Evolutionary conservation across 2,888 invertebrate genomes (phyloP).

Genomic region (Balanococcus diminutus): DNA sequence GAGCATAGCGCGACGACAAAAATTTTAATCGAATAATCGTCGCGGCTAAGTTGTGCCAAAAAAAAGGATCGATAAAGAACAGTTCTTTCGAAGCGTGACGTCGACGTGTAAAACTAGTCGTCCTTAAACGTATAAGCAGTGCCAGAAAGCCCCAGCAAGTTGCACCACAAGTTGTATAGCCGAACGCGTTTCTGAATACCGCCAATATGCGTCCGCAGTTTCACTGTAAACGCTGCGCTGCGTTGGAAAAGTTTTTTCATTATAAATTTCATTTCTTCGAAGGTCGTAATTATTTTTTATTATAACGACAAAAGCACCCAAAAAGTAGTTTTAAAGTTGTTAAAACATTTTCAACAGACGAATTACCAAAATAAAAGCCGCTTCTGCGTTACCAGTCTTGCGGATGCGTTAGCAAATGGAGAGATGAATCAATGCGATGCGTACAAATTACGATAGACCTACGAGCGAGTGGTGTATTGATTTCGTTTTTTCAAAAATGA

Average conservation of each 20-base stretch:
- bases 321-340: slow-evolving; percentile 18
- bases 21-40: slow-evolving; percentile 31
- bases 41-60: slow-evolving; percentile 9
- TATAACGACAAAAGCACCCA: slow-evolving; percentile 23
- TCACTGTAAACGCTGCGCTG: background rate
- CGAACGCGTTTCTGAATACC: slow-evolving; percentile 10
- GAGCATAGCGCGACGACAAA: background rate
- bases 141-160: slow-evolving; percentile 13
- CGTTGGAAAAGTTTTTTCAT: slow-evolving; percentile 21
- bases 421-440: background rate
- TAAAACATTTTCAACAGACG: slow-evolving; percentile 14
- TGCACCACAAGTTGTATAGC: slow-evolving; percentile 13
- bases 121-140: slow-evolving; percentile 10
- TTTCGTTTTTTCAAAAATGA: too few relatives aligned
- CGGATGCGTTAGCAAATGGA: background rate
- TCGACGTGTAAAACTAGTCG: slow-evolving; percentile 23
- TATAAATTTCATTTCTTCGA: slow-evolving; percentile 28
- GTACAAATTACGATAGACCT: background rate
- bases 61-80: slow-evolving; percentile 30
- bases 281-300: slow-evolving; percentile 28
- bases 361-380: background rate
- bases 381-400: background rate
- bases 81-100: slow-evolving; percentile 27
- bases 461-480: too few relatives aligned
- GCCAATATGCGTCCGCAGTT: slow-evolving; percentile 27